A percentile compares a stretch with the other conserved stretches of the same genome.
These are phyloP conservation scores for Lithosia quadra DNA, from an alignment of 2,888 invertebrate species.

Conservation along the genomic window DNA sequence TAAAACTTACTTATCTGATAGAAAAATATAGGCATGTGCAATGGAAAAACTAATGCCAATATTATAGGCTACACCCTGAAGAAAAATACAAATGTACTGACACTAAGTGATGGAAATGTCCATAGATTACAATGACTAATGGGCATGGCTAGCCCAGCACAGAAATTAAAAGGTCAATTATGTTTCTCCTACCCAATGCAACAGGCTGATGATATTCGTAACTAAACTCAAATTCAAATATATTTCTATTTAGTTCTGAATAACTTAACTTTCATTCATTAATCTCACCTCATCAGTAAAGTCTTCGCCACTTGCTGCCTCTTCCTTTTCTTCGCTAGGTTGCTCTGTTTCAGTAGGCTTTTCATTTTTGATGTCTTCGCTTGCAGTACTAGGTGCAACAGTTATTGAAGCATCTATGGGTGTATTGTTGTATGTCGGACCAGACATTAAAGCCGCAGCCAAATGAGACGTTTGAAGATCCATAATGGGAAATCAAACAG, in stretches of 20 bases:
- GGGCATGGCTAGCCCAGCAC: no score
- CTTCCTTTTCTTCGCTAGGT: slow-evolving; percentile 79
- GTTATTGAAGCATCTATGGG: slow-evolving; percentile 44
- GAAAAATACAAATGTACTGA: no score
- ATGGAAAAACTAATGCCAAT: no score
- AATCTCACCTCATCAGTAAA: slow-evolving; percentile 78
- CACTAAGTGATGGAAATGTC: no score
- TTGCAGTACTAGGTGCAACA: slow-evolving; percentile 38
- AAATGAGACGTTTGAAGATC: slow-evolving; percentile 83
- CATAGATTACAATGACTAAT: no score
- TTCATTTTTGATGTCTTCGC: slow-evolving; percentile 66
- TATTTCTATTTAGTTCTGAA: neutral
- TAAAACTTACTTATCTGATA: no score
- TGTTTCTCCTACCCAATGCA: no score
- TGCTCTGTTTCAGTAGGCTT: slow-evolving; percentile 74
- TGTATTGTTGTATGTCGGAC: slow-evolving; percentile 62
- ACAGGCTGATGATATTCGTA: neutral
- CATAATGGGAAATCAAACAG: slow-evolving; percentile 56
- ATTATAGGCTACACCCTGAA: no score
- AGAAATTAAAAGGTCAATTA: no score
- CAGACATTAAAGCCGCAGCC: slow-evolving; percentile 83
- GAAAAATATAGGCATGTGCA: no score
- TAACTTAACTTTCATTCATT: neutral
- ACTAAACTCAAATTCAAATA: neutral
- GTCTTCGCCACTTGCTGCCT: slow-evolving; percentile 80